Conservation (phyloP, 2,888 invertebrate species). For the Plebejus melissa region DNA sequence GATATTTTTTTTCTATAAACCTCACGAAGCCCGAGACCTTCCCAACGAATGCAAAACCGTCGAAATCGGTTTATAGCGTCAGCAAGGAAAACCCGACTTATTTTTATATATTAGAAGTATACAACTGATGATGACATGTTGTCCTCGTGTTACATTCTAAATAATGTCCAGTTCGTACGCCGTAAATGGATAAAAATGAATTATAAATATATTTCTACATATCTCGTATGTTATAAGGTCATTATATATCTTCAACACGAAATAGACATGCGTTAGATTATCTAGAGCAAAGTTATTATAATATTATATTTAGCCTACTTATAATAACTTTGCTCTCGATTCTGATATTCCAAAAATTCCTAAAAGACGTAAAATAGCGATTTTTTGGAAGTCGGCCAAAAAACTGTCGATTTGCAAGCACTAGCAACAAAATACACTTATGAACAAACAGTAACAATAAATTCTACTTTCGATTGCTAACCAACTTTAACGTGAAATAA, state of each 20-base stretch:
- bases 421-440: too few relatives aligned
- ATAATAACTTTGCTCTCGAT: neutral
- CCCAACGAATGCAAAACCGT: too few relatives aligned
- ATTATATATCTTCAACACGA: neutral
- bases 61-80: too few relatives aligned
- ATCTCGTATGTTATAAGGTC: conserved; percentile 17
- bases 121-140: conserved; percentile 19
- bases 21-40: too few relatives aligned
- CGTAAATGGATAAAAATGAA: conserved; percentile 13
- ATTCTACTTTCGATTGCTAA: too few relatives aligned
- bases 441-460: too few relatives aligned
- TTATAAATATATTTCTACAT: conserved; percentile 21
- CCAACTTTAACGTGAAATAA: too few relatives aligned
- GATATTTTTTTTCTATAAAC: too few relatives aligned
- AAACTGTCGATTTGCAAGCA: neutral
- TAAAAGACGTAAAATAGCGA: neutral
- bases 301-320: too few relatives aligned
- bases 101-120: too few relatives aligned
- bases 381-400: neutral
- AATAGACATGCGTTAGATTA: neutral
- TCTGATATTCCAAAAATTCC: neutral
- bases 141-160: conserved; percentile 21
- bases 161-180: neutral
- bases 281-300: too few relatives aligned
- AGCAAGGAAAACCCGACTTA: too few relatives aligned